Evolutionary conservation across 1,140 invertebrate species (phyloP), one percentile per base, ranked within the genome.

Genomic region (Drosophila mayri): DNA sequence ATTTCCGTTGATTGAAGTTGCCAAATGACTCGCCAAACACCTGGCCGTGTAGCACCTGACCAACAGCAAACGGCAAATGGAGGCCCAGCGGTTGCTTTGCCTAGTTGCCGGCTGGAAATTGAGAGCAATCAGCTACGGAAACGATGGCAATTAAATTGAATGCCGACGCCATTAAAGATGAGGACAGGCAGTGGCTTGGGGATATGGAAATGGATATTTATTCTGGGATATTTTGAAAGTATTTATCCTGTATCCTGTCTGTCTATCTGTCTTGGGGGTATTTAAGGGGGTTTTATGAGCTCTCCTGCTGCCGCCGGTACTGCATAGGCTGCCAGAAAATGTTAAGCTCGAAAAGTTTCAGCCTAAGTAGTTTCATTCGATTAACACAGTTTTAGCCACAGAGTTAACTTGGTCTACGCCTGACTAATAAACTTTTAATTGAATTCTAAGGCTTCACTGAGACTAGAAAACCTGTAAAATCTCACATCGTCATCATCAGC

Each of bases 1-100:
- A 88, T 87, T 87, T 87, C 84, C 80, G 84, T 79, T 88, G 84
- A 87, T 87, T 87, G 84, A 84, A 88, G 84, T 74, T 88, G 57
- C 63, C 81, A 76, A 81, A 81, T 76, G 62, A 79, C 58, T 79
- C 77, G 54, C 66, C 76, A 78, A 70, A 75, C 84, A 84, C 72
- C 80, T 88, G 84, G 76, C 38, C 74, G 49, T 32, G 49, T 32
- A 11, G 16, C 38, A 41, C 40, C 55, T 10, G 22, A 30, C 22
- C 46, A 55, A 38, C 35, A n/a, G 20, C 52, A 41, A 28, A 14
- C 16, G n/a, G 0, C 47, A 10, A 18, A 8, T 12, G 18, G 20
- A 32, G 43, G 62, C 37, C 54, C 54, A 76, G 55, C 44, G 41
- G 54, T 68, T 57, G 58, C 71, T 74, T 41, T 52, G 55, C 63